A percentile compares a stretch with the other conserved stretches of the same genome.
Conservation (phyloP, 2,797 vertebrate species). For the Syndactyla subalaris region DNA sequence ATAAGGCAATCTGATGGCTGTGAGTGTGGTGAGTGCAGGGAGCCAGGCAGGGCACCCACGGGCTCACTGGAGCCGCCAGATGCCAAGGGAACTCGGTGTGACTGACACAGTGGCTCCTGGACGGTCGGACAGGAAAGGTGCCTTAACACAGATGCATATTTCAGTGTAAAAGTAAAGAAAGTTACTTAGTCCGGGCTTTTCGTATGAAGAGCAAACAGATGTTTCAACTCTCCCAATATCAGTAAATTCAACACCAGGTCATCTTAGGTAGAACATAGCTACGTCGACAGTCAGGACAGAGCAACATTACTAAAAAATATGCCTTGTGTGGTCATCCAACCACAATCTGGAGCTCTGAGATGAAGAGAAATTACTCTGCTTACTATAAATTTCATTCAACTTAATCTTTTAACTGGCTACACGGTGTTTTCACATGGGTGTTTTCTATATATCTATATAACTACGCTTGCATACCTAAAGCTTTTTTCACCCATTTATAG, state of each 20-base stretch:
- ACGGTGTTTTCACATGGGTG: background rate
- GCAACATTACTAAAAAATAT: background rate
- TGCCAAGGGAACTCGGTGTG: background rate
- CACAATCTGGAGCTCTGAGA: background rate
- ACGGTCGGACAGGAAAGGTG: background rate
- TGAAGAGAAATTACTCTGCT: background rate
- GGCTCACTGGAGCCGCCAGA: background rate
- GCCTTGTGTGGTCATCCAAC: background rate
- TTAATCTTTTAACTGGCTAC: background rate
- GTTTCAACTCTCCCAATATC: background rate
- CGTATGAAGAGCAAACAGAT: background rate
- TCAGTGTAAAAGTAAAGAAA: background rate
- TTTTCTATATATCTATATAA: background rate
- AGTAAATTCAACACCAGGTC: background rate
- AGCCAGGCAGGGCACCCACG: background rate
- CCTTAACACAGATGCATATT: background rate
- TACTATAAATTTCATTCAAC: background rate
- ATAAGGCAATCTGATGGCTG: background rate
- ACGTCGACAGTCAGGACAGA: background rate
- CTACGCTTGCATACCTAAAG: background rate
- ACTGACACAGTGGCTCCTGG: background rate
- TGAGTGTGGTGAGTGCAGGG: background rate
- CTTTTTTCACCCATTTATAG: background rate
- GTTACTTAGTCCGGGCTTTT: background rate
- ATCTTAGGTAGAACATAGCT: background rate